These are phyloP conservation scores for Prionailurus bengalensis DNA, from an alignment of 2,113 vertebrate species.

Conservation along the genomic window DNA sequence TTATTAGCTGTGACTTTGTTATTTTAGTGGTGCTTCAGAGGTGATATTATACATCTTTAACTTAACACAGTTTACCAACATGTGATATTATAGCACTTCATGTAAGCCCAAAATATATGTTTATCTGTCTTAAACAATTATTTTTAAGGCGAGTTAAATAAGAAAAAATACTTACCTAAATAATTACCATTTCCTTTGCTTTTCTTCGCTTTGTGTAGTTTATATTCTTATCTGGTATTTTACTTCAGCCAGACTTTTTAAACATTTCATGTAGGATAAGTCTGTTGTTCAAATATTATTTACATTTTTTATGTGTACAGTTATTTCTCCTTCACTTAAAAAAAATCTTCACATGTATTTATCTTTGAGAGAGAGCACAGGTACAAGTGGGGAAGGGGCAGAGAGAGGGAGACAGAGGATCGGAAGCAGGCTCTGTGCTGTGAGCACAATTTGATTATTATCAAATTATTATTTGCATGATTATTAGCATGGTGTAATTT, in stretches of 20 bases:
- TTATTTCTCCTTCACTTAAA: neutral
- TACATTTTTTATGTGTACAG: neutral
- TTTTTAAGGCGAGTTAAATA: neutral
- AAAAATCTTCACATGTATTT: no score
- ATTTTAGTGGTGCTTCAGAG: neutral
- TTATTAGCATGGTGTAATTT: neutral
- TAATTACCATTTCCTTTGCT: neutral
- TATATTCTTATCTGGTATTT: neutral
- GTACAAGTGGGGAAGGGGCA: no score
- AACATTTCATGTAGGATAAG: neutral
- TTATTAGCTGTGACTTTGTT: neutral
- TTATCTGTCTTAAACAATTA: neutral
- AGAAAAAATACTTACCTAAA: neutral
- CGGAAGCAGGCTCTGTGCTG: no score
- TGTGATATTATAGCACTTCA: neutral
- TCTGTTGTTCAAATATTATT: neutral
- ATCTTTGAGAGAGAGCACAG: no score
- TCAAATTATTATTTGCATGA: no score
- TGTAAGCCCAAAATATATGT: neutral
- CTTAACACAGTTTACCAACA: neutral
- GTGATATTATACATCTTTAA: neutral
- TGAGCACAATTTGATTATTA: neutral
- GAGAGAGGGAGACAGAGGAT: no score
- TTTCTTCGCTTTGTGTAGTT: neutral
- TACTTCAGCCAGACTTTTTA: neutral